Evolutionary conservation across 1,140 invertebrate species (phyloP).

Genomic region (Drosophila seguyi): DNA sequence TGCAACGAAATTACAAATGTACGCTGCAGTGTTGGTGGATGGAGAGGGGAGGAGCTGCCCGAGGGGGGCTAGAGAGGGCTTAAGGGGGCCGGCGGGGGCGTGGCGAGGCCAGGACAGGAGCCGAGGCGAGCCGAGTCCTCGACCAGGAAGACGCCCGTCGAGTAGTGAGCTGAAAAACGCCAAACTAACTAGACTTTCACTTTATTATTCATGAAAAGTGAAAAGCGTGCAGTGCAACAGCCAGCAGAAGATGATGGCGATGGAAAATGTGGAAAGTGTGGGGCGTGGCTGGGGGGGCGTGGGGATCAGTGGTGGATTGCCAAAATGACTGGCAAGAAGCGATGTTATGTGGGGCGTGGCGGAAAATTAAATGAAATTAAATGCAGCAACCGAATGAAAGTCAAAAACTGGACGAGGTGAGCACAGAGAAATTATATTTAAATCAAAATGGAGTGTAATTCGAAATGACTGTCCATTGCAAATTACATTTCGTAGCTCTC

Average conservation of each 20-base stretch:
- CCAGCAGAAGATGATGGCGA: slow-evolving; percentile 36
- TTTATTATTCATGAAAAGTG: slow-evolving; percentile 84
- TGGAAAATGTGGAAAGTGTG: slow-evolving; percentile 24
- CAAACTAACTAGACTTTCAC: slow-evolving; percentile 83
- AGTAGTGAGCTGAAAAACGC: slow-evolving; percentile 61
- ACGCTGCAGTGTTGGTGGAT: slow-evolving; percentile 40
- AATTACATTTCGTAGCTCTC: background rate
- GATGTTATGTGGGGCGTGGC: slow-evolving; percentile 68
- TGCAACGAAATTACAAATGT: slow-evolving; percentile 83
- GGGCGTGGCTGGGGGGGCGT: slow-evolving; percentile 1
- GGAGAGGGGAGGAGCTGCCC: slow-evolving; percentile 3
- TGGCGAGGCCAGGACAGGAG: slow-evolving; percentile 21
- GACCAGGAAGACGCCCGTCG: slow-evolving; percentile 50
- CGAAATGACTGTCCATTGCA: background rate
- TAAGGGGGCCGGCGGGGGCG: slow-evolving; percentile 13
- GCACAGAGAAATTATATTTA: background rate
- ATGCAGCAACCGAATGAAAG: slow-evolving; percentile 58
- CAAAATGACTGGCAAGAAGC: slow-evolving; percentile 75
- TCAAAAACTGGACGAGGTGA: slow-evolving; percentile 16
- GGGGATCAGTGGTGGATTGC: slow-evolving; percentile 61
- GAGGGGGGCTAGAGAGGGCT: slow-evolving; percentile 2
- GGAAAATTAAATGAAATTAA: slow-evolving; percentile 82
- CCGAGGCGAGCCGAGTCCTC: slow-evolving; percentile 17
- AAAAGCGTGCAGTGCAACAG: slow-evolving; percentile 73
- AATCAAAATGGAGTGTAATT: slow-evolving; percentile 51